Base-by-base conservation (phyloP, 2,113 vertebrate species). In the Psittacula cyanocephala region DNA sequence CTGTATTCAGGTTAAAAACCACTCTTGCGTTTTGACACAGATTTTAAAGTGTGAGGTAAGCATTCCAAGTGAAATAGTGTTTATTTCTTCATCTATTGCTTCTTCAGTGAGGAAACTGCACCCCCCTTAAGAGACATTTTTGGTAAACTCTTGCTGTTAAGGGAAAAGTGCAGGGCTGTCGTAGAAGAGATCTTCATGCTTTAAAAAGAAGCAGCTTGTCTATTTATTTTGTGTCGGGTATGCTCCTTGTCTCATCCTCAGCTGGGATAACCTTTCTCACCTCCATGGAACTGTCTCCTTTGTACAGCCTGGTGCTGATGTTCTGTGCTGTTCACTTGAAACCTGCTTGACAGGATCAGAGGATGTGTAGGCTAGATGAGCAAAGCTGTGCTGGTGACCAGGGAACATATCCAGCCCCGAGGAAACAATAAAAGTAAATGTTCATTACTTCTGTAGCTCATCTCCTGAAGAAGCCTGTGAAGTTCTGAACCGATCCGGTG, bases 151-250 rank as follows among this genome's bases (percentile, higher is more conserved):
- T 64, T 18, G 44, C 27, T 35, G 18, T 19, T 63, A 13, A 46
- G 59, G 20, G 23, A 15, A 4, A 44, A 52, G 29, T 10, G 6
- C 0, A 3, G 24, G n/a, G 18, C 44, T 1, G 1, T 10, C 43
- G 68, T 24, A 80, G 86, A 24, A 91, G 39, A 80, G 62, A 53
- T 29, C 44, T 18, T 82, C 44, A 46, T 10, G 2, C 46, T 29
- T 67, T 0, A 33, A 49, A 44, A 78, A 68, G 79, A 35, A 88
- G 50, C 22, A 82, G 9, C 7, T 77, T 64, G 33, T 52, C 20
- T 63, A 0, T 74, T 79, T 35, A 11, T 41, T 87, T 31, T 37
- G 18, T 6, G 5, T 67, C 3, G 0, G 39, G 14, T 29, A 4
- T 15, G 13, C 37, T 37, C 37, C 44, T 86, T 44, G 31, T n/a